These are phyloP conservation scores for Cheilosia scutellata DNA, from an alignment of 2,888 invertebrate species.

Conservation along the genomic window DNA sequence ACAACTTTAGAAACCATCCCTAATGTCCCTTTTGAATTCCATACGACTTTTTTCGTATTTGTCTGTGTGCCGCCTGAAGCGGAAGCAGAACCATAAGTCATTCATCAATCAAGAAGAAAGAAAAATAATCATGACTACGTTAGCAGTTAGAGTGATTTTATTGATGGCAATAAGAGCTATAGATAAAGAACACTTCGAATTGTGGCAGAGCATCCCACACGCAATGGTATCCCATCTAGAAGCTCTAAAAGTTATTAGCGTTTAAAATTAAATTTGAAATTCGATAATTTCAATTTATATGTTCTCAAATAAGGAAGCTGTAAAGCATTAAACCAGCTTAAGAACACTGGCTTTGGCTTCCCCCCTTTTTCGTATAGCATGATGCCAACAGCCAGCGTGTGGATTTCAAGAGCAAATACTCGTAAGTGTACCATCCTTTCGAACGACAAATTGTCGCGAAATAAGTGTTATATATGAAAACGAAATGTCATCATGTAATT, in stretches of 20 bases:
- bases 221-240: neutral
- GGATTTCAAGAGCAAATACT: constrained; percentile 4
- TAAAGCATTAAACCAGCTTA: constrained; percentile 18
- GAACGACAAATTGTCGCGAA: constrained; percentile 1
- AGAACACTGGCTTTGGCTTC: neutral
- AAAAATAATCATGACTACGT: constrained; percentile 17
- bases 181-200: neutral
- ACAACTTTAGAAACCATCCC: constrained; percentile 29
- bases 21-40: neutral
- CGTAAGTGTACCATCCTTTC: neutral
- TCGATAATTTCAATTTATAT: constrained; percentile 37
- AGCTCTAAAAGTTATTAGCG: constrained; percentile 1
- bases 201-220: neutral
- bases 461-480: neutral
- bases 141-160: constrained; percentile 31
- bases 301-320: constrained; percentile 7
- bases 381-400: neutral
- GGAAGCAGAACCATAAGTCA: constrained; percentile 20
- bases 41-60: neutral
- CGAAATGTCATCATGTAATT: constrained; percentile 41
- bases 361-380: neutral
- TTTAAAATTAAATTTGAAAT: constrained; percentile 32
- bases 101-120: constrained; percentile 44
- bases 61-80: constrained; percentile 1
- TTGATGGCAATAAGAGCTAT: constrained; percentile 23